Percentiles rank a stretch among this genome's conserved stretches.
These are phyloP conservation scores for Proteles cristata DNA, from an alignment of 2,113 vertebrate genomes.

Conservation along the genomic window DNA sequence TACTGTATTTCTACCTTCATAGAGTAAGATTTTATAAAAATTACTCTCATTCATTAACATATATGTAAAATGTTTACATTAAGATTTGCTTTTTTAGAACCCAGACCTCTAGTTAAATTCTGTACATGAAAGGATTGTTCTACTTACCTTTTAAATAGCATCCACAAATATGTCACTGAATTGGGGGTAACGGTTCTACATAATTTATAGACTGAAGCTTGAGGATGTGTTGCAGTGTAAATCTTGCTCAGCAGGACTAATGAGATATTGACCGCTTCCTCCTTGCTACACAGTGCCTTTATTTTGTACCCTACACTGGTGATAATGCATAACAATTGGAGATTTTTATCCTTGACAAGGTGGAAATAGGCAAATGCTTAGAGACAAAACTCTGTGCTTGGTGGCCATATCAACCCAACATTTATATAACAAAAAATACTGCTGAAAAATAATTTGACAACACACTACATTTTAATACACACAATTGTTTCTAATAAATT, in stretches of 20 bases:
- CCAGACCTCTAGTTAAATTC: not conserved
- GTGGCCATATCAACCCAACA: not conserved
- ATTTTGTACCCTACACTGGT: conserved; percentile 34
- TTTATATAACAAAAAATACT: conserved; percentile 17
- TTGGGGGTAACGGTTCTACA: conserved; percentile 43
- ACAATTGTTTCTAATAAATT: conserved; percentile 38
- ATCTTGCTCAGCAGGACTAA: conserved; percentile 67
- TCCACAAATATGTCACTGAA: not conserved
- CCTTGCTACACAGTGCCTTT: conserved; percentile 7
- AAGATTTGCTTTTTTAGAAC: not conserved
- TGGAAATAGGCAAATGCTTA: not conserved
- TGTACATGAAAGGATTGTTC: not conserved
- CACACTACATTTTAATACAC: not conserved
- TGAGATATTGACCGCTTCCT: conserved; percentile 70
- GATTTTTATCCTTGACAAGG: conserved; percentile 35
- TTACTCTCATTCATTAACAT: not conserved
- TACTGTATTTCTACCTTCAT: not conserved
- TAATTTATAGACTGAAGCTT: conserved; percentile 64
- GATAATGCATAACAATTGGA: not conserved
- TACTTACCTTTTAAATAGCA: not conserved
- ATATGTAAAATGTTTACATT: not conserved
- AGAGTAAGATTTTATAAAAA: not conserved
- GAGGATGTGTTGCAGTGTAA: conserved; percentile 56
- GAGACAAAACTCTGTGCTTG: not conserved
- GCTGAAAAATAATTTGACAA: conserved; percentile 6